Evolutionary conservation across 2,113 vertebrate genomes (phyloP).

Genomic region (Ceratotherium simum): DNA sequence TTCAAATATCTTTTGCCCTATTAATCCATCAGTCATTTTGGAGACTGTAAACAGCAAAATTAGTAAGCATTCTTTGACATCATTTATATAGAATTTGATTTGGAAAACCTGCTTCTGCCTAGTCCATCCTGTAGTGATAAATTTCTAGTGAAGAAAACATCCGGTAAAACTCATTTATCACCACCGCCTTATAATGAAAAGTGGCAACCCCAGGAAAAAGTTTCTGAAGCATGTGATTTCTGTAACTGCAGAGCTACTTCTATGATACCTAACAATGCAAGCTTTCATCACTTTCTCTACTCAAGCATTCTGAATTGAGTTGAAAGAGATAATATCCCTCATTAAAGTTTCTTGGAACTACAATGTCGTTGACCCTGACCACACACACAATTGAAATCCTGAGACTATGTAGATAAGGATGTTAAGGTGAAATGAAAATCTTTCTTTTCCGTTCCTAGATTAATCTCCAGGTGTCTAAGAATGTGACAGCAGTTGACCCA

Average conservation of each 20-base stretch:
- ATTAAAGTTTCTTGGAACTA: neutral
- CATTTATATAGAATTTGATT: neutral
- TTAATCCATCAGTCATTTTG: neutral
- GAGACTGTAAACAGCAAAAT: neutral
- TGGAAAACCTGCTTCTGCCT: neutral
- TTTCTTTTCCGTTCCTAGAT: neutral
- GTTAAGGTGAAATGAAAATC: neutral
- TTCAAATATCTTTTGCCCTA: neutral
- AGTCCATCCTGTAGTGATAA: neutral
- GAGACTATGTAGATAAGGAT: neutral
- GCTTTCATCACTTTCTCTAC: neutral
- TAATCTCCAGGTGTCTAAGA: neutral
- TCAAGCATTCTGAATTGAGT: neutral
- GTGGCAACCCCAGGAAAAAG: neutral
- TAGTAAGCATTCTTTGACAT: neutral
- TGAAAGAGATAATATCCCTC: neutral
- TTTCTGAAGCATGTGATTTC: neutral
- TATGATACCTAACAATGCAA: neutral
- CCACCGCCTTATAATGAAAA: neutral
- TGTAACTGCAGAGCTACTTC: neutral
- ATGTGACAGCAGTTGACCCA: neutral
- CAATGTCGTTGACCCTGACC: neutral
- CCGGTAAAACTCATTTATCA: neutral
- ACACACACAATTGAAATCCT: neutral
- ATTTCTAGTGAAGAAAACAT: conserved; percentile 24